These are phyloP conservation scores for Clarias platycephalus DNA, from an alignment of 2,797 vertebrate genomes.

Conservation along the genomic window DNA sequence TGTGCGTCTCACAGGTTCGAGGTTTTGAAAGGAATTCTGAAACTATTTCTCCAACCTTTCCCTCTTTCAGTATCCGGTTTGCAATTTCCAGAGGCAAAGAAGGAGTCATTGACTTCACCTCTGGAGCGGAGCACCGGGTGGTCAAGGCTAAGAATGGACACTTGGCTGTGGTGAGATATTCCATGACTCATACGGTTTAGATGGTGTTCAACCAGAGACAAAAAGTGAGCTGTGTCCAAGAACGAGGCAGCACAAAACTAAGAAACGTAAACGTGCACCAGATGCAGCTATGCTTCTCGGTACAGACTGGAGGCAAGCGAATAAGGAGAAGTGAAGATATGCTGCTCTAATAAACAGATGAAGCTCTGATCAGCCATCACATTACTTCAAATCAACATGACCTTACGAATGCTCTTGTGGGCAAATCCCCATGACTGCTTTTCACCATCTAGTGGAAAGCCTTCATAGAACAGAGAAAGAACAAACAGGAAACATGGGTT, in stretches of 20 bases:
- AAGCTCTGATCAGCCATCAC: background rate
- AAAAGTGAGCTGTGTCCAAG: background rate
- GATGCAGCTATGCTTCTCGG: background rate
- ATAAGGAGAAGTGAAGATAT: background rate
- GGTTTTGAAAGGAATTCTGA: background rate
- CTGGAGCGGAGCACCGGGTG: constrained; percentile 88
- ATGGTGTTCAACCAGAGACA: background rate
- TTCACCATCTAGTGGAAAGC: background rate
- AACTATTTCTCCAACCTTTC: background rate
- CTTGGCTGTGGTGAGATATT: constrained; percentile 89
- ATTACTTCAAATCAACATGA: background rate
- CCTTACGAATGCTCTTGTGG: background rate
- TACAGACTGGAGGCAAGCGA: background rate
- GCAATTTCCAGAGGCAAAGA: constrained; percentile 87
- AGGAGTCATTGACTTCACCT: constrained; percentile 90
- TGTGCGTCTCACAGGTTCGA: background rate
- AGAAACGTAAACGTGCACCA: background rate
- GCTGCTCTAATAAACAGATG: background rate
- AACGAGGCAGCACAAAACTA: background rate
- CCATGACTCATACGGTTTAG: background rate
- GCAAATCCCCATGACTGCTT: background rate
- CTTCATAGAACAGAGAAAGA: background rate
- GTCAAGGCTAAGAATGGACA: constrained; percentile 94
- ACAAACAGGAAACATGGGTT: background rate
- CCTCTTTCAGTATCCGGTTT: constrained; percentile 82